Evolutionary conservation across 2,113 vertebrate species (phyloP), one percentile per base, ranked within the genome.

Genomic region (Aphyosemion australe): DNA sequence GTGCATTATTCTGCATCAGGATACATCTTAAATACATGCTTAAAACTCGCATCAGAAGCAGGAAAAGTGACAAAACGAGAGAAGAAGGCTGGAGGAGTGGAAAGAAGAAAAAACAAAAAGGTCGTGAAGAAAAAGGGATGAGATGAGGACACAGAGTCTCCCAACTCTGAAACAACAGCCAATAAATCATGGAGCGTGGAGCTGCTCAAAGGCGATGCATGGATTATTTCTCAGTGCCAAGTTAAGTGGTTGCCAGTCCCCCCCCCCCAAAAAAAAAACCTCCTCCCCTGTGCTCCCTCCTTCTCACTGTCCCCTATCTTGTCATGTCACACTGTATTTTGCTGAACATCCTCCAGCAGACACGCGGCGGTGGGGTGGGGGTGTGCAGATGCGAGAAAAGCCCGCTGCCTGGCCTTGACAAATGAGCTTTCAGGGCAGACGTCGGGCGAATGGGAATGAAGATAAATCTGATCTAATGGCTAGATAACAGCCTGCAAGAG

Each of bases 401-500:
- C 72, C 83, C 50, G 79, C 82, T 76, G 87, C 78, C 90, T 90
- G 89, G 84, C 83, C 83, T 91, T 88, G 90, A 93, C 91, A 93
- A 93, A 94, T 89, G 84, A 90, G 90, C 79, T 92, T 90, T 92
- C 84, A 78, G 74, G 82, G 81, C 84, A 81, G 61, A 89, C 74
- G 85, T 84, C 81, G 72, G 59, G 81, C 65, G 69, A 91, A 92
- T 58, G 74, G 72, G 81, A 92, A 93, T 90, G 85, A 91, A 89
- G 80, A 88, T 88, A 91, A 92, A 93, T 91, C 87, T 91, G 80
- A 88, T 90, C 87, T 89, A 91, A 86, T 84, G 87, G 85, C 73
- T 74, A 86, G 79, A 91, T 88, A 90, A 90, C 72, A 84, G 89
- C 84, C 87, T 87, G 84, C 87, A 88, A 87, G 89, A 79, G 84